Base-by-base conservation (phyloP, 2,113 vertebrate species). In the Pterocles orientalis region DNA sequence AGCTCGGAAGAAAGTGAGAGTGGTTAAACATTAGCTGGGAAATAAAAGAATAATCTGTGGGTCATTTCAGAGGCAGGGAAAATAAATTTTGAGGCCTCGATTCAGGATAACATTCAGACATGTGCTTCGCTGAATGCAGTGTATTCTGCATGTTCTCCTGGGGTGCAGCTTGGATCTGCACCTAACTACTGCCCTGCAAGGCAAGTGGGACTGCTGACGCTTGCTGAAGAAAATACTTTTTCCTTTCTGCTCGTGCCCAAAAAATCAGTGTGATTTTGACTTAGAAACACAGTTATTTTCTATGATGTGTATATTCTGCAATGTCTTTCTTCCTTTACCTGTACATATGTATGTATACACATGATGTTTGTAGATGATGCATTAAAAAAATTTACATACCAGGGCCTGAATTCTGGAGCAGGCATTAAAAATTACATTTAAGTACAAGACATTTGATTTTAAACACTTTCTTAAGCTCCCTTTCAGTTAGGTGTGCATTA, bases 1-100 rank as follows among this genome's bases (percentile, higher is more conserved):
- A 88, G 91, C 64, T 85, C 87, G 72, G 79, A 97, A 97, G 69
- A 90, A 90, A 94, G 68, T n/a, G 82, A 95, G 88, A 95, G 88
- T 50, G 61, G 92, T 53, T 84, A 66, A 66, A 97, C 93, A 88
- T 24, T 57, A 56, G 24, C 47, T 28, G 21, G 54, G 75, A 71
- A 33, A 79, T 51, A 73, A 88, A 54, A 82, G 47, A 93, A 41
- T 80, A 78, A 50, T 80, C 69, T 76, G 41, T n/a, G 0, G 9
- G 66, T 88, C 69, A 11, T 60, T 71, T 77, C 43, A 69, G 71
- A 86, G 50, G 14, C 43, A 82, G 31, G 72, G 51, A 79, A 92
- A 61, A 26, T 33, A 66, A 88, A 75, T 17, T 3, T 85, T 12
- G 9, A 76, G 48, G 60, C 24, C 26, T 8, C 2, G 4, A 13